Percentiles rank a stretch among this genome's conserved stretches.
Evolutionary conservation across 2,888 invertebrate genomes (phyloP).

Genomic region (Tortrix viridana): DNA sequence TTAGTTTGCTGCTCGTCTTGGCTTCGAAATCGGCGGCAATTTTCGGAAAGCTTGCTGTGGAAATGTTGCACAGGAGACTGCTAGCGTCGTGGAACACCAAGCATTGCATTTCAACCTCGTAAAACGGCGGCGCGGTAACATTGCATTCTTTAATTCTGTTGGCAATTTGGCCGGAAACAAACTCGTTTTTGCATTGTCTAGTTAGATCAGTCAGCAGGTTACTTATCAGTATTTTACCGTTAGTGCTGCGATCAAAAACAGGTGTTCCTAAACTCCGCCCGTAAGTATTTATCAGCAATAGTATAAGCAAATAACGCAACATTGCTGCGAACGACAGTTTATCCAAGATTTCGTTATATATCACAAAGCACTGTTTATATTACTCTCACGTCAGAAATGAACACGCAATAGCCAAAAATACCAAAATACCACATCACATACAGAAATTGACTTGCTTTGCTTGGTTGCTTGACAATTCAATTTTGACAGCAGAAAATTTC

Average conservation of each 20-base stretch:
- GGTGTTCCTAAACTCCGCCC: slow-evolving; percentile 63
- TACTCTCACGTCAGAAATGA: slow-evolving; percentile 4
- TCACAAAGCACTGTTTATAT: slow-evolving; percentile 16
- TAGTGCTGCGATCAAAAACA: slow-evolving; percentile 43
- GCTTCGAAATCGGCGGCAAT: slow-evolving; percentile 50
- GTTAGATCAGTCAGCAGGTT: slow-evolving; percentile 51
- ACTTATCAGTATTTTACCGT: slow-evolving; percentile 37
- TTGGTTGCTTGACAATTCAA: no score
- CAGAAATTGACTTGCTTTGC: not conserved
- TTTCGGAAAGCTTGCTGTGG: slow-evolving; percentile 47
- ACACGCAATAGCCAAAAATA: slow-evolving; percentile 6
- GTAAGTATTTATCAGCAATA: slow-evolving; percentile 61
- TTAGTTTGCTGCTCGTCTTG: slow-evolving; percentile 53
- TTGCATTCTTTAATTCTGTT: slow-evolving; percentile 56
- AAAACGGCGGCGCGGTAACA: slow-evolving; percentile 48
- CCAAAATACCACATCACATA: not conserved
- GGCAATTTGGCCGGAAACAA: slow-evolving; percentile 57
- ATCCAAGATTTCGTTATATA: slow-evolving; percentile 7
- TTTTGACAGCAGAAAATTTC: not conserved
- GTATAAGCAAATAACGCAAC: slow-evolving; percentile 59
- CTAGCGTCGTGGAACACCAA: slow-evolving; percentile 74
- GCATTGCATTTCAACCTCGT: slow-evolving; percentile 60
- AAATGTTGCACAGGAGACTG: slow-evolving; percentile 61
- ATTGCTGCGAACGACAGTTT: slow-evolving; percentile 44
- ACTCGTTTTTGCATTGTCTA: slow-evolving; percentile 57